A percentile compares a stretch with the other conserved stretches of the same genome.
phyloP scores from a whole-genome alignment of 30 jellyfish, hydroid and myxozoan species.

The Clytia hemisphaerica region DNA sequence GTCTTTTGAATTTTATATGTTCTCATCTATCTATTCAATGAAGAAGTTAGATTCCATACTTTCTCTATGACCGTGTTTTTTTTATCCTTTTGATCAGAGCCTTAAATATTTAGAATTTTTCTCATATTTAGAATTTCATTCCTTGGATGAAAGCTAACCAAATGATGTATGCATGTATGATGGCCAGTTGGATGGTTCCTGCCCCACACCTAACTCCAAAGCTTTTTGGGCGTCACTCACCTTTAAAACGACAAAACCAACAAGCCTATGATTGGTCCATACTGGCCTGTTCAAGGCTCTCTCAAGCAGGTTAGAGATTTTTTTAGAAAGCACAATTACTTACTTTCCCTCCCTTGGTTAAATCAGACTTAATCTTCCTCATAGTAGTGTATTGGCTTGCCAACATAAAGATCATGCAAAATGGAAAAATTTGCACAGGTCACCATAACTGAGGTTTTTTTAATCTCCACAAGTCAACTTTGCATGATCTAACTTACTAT shows the following conservation, averaged over 20 bases:
- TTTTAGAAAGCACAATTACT: too few relatives aligned
- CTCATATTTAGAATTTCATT: constrained; percentile 14
- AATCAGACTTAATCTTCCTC: too few relatives aligned
- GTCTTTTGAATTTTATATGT: too few relatives aligned
- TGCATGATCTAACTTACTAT: too few relatives aligned
- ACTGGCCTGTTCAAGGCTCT: constrained; percentile 61
- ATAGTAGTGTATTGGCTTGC: too few relatives aligned
- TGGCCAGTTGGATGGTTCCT: constrained; percentile 31
- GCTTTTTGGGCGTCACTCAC: constrained; percentile 49
- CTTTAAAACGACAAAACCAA: constrained; percentile 17
- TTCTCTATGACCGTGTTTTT: not conserved
- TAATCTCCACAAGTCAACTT: too few relatives aligned
- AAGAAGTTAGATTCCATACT: too few relatives aligned
- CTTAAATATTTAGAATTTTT: not conserved
- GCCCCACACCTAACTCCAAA: constrained; percentile 53
- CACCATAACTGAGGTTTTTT: too few relatives aligned
- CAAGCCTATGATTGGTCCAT: constrained; percentile 56
- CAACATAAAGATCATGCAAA: too few relatives aligned
- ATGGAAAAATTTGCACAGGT: too few relatives aligned
- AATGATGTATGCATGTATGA: constrained; percentile 41
- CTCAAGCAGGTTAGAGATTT: constrained; percentile 57
- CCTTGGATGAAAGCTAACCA: constrained; percentile 62
- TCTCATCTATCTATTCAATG: too few relatives aligned
- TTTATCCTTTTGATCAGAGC: not conserved
- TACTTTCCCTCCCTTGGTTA: too few relatives aligned